phyloP scores from a whole-genome alignment of 2,113 vertebrate genomes.

The Ciconia boyciana region DNA sequence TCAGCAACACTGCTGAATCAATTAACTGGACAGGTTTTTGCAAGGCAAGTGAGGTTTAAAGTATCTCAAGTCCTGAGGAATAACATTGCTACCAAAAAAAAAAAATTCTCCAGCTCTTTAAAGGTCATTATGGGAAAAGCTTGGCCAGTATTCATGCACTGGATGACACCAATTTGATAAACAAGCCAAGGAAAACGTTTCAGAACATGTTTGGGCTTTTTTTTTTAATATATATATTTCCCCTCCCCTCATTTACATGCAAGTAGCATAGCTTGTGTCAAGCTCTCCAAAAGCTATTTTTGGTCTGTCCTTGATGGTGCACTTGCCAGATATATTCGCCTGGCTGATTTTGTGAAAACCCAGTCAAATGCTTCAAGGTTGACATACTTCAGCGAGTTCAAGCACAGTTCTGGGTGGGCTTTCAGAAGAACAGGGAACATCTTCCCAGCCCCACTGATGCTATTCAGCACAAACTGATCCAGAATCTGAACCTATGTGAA shows the following conservation, averaged over 20 bases:
- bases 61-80: not conserved
- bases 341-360: not conserved
- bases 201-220: not conserved
- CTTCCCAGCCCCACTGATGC: not conserved
- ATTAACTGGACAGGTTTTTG: not conserved
- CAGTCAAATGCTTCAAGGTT: not conserved
- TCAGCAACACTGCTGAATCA: rapidly evolving
- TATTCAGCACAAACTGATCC: not conserved
- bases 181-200: not conserved
- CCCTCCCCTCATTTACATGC: not conserved
- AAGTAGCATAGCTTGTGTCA: not conserved
- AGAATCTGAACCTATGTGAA: not conserved
- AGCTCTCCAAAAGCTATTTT: not conserved
- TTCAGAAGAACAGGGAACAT: not conserved
- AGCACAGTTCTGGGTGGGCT: not conserved
- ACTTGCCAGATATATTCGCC: not conserved
- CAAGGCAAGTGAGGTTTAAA: not conserved
- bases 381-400: not conserved
- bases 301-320: not conserved
- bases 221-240: no score
- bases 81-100: not conserved
- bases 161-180: not conserved
- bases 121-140: not conserved
- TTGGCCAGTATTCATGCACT: not conserved
- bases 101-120: not conserved